A percentile compares a stretch with the other conserved stretches of the same genome.
These are phyloP conservation scores for Cyprinella venusta DNA, from an alignment of 2,797 vertebrate species.

Conservation along the genomic window DNA sequence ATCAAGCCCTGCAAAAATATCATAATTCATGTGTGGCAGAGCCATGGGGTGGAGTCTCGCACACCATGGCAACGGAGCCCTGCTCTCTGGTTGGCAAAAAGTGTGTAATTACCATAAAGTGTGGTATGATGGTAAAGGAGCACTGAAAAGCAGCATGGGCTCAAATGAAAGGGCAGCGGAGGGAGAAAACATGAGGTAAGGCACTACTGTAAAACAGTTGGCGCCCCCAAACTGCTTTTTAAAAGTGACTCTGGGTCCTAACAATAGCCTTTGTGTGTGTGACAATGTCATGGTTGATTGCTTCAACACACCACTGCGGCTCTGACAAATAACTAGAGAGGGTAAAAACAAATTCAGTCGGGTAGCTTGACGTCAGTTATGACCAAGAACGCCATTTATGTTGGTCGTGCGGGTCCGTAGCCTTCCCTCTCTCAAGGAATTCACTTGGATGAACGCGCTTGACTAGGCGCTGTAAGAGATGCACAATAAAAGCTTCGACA, in stretches of 20 bases:
- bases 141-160: conserved; percentile 47
- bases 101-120: conserved; percentile 65
- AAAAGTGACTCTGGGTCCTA: conserved; percentile 56
- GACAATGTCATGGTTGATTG: conserved; percentile 68
- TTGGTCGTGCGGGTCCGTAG: not conserved
- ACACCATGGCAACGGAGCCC: conserved; percentile 41
- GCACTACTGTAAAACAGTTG: conserved; percentile 54
- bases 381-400: conserved; percentile 65
- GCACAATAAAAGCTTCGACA: not conserved
- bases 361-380: conserved; percentile 67
- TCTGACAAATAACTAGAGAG: conserved; percentile 67
- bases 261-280: conserved; percentile 57
- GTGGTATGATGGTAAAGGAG: conserved; percentile 60
- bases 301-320: conserved; percentile 68
- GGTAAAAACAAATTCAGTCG: conserved; percentile 66
- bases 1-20: conserved; percentile 47
- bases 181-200: conserved; percentile 60
- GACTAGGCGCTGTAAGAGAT: not conserved
- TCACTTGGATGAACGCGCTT: not conserved
- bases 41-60: conserved; percentile 53
- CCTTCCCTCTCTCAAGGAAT: conserved; percentile 20
- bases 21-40: conserved; percentile 50
- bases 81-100: conserved; percentile 58
- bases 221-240: conserved; percentile 58
- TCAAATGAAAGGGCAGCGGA: conserved; percentile 60